phyloP scores from a whole-genome alignment of 1,140 invertebrate species.

The Bombus waltoni region DNA sequence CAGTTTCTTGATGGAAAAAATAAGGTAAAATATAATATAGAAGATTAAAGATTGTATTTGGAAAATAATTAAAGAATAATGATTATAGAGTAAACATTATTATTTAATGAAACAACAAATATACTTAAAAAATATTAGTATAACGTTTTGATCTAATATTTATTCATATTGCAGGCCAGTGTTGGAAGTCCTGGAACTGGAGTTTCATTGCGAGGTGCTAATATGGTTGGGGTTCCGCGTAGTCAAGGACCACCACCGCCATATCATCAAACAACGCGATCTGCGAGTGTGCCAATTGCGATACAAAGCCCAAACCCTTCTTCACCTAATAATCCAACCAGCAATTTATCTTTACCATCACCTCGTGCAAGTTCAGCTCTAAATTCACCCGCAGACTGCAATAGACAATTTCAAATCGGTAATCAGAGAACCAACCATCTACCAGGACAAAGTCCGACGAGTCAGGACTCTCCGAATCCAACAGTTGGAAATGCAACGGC shows the following conservation, averaged over 20 bases:
- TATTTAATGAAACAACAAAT: neutral
- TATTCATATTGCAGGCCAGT: conserved; percentile 57
- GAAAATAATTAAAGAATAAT: neutral
- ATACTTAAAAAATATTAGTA: neutral
- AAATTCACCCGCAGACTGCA: conserved; percentile 87
- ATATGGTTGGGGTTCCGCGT: conserved; percentile 83
- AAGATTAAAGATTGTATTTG: neutral
- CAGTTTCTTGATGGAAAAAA: conserved; percentile 90
- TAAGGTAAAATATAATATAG: conserved; percentile 74
- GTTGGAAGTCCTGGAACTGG: conserved; percentile 77
- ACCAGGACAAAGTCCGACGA: conserved; percentile 87
- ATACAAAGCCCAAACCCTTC: conserved; percentile 88
- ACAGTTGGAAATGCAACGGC: conserved; percentile 69
- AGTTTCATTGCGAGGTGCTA: conserved; percentile 81
- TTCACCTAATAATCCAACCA: conserved; percentile 88
- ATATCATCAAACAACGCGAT: conserved; percentile 91
- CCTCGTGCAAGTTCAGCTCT: conserved; percentile 87
- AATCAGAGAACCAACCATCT: conserved; percentile 82
- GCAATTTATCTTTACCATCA: conserved; percentile 88
- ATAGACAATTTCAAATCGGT: conserved; percentile 81
- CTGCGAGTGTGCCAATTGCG: conserved; percentile 92
- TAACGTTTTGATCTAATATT: neutral
- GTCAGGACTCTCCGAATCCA: conserved; percentile 84
- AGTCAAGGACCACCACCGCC: conserved; percentile 94
- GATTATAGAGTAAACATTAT: too few species aligned